phyloP scores from a whole-genome alignment of 2,797 vertebrate genomes.

The Melanotaenia nigrans region DNA sequence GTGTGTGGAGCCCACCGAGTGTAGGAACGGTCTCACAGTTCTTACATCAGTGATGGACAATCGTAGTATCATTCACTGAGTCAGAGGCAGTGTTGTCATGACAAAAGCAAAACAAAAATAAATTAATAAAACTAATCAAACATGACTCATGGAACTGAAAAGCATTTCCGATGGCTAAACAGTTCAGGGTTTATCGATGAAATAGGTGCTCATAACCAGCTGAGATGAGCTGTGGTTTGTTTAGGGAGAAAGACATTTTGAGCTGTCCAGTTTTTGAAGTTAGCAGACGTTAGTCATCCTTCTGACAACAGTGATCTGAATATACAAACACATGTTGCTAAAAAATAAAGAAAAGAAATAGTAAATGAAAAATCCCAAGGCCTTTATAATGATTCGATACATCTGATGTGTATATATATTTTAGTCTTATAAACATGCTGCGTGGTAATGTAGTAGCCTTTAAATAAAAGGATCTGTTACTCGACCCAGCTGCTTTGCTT shows the following conservation, averaged over 20 bases:
- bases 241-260: too few relatives aligned
- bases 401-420: neutral
- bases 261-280: too few relatives aligned
- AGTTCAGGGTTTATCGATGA: neutral
- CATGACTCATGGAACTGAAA: neutral
- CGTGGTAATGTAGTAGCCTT: neutral
- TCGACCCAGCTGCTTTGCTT: neutral
- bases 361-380: neutral
- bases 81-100: conserved; percentile 32
- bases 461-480: neutral
- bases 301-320: neutral
- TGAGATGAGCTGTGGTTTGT: neutral
- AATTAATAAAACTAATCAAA: neutral
- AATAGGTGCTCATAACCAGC: neutral
- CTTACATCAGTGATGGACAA: conserved; percentile 34
- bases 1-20: conserved; percentile 50
- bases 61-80: conserved; percentile 38
- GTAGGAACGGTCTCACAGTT: conserved; percentile 52
- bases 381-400: neutral
- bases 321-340: neutral
- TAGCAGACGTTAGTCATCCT: too few relatives aligned
- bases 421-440: neutral
- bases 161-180: neutral
- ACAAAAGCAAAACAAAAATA: conserved; percentile 4
- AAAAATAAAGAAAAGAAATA: neutral